Percentiles rank a stretch among this genome's conserved stretches.
These are phyloP conservation scores for Sphecodes monilicornis DNA, from an alignment of 2,888 invertebrate genomes.

Conservation along the genomic window DNA sequence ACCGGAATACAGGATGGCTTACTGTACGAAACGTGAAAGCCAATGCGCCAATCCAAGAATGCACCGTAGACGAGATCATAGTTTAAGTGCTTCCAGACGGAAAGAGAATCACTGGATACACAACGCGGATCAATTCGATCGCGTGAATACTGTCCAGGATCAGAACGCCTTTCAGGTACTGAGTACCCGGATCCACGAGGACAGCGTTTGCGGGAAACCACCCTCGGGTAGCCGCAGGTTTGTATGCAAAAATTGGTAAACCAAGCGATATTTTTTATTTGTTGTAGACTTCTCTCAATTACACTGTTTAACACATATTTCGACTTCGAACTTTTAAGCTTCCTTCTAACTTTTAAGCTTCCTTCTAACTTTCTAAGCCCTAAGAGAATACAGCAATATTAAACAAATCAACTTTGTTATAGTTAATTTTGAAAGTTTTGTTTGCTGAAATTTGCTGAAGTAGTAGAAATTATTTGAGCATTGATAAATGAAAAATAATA, in stretches of 20 bases:
- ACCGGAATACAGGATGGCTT: conserved; percentile 85
- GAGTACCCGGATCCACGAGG: conserved; percentile 78
- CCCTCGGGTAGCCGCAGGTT: conserved; percentile 78
- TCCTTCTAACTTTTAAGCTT: not conserved
- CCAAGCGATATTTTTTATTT: not conserved
- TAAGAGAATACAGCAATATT: not conserved
- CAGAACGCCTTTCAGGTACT: conserved; percentile 81
- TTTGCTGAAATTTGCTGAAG: not conserved
- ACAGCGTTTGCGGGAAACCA: conserved; percentile 78
- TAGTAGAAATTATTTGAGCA: not conserved
- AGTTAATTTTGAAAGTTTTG: not conserved
- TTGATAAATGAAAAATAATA: not conserved
- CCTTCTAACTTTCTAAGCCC: not conserved
- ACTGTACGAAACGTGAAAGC: conserved; percentile 70
- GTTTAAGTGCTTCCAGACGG: conserved; percentile 75
- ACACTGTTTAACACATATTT: not conserved
- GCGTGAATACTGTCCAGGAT: conserved; percentile 73
- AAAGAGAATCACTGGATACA: conserved; percentile 79
- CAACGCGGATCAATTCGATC: conserved; percentile 76
- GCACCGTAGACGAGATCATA: conserved; percentile 75
- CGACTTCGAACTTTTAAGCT: not conserved
- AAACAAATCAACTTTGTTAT: not conserved
- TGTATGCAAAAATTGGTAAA: conserved; percentile 11
- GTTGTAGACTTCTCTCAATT: not conserved
- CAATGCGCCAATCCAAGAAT: conserved; percentile 64